Base-by-base conservation (phyloP, 2,797 vertebrate species). In the Xenentodon cancila region DNA sequence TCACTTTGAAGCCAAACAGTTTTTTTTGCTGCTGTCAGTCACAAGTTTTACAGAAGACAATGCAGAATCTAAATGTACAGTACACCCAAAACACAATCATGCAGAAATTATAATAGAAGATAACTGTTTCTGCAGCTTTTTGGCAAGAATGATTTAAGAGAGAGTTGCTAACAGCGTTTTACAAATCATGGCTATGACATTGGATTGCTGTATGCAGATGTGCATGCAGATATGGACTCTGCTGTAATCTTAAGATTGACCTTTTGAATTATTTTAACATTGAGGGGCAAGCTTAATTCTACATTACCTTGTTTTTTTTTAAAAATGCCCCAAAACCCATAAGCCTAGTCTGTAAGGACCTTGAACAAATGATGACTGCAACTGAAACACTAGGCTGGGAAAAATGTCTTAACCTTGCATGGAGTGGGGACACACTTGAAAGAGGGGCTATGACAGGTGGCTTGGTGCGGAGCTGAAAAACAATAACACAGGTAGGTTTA, bases 1-100 rank as follows among this genome's bases (percentile, higher is more conserved):
- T 76, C 25, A 20, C 55, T 65, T 52, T 53, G 21, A 42, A 73
- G 61, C 48, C 74, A 37, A 58, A 61, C 59, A 65, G 64, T 68
- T 75, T 30, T 30, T 59, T 81, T 84, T 83, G 64, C 66, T 75
- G 75, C 73, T 56, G 84, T 87, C 81, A 71, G 18, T 87, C 77
- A 80, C 25, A 55, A 9, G 1, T 47, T 73, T 71, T 20, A 62
- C 52, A 53, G 45, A 65, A 59, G 37, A 64, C 43, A 40, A 43
- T 27, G 1, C 40, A 25, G 60, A 46, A 59, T 65, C 50, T 66
- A 53, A 79, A 64, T 27, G 46, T 37, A 47, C 60, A 60, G 9
- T 47, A 19, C 45, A 15, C n/a, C 50, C 53, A 42, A 52, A 9
- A 70, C 32, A 42, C 5, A 59, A 25, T 25, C 42, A 49, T 17